Evolutionary conservation across 1,140 invertebrate species (phyloP), one percentile per base, ranked within the genome.

Genomic region (Bombyx mandarina): DNA sequence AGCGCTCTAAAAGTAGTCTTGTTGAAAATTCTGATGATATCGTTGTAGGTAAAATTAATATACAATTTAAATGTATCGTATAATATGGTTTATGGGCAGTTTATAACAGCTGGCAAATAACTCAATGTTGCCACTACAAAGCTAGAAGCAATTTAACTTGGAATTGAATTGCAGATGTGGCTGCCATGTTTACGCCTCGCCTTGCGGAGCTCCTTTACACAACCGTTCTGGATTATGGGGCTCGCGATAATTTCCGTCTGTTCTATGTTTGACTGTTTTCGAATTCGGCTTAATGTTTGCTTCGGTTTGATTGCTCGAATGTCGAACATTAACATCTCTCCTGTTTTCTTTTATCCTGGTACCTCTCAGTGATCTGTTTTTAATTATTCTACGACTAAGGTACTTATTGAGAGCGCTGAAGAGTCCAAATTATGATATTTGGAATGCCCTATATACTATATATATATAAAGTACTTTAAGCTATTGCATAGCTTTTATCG

Each of bases 61-160:
- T 61, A 66, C 61, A 66, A 65, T 70, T 35, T 73, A 67, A 69
- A 65, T 64, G 63, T 71, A 58, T 56, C 61, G 52, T 63, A 60
- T 62, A 63, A 58, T 64, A 63, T 63, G 59, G 65, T 72, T 74
- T 65, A 66, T 66, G 62, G 63, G 60, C 60, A 67, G 61, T 70
- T 72, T 67, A 58, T 62, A 61, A 54, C 65, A 68, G 62, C 62
- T 64, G 69, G 66, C 65, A 71, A 74, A 73, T 72, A 74, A 71
- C 69, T 69, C 65, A 69, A 63, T 69, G 65, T 71, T 65, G 66
- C 63, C 62, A 69, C 59, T 70, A 62, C 61, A 63, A 57, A 69
- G 63, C 62, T 61, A 57, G 66, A 64, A 64, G 63, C 69, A 75
- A 77, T 73, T 77, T 70, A 73, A 71, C 63, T 75, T 70, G 54